Evolutionary conservation across 2,113 vertebrate genomes (phyloP), one percentile per base, ranked within the genome.

Genomic region (Rhabdornis inornatus): DNA sequence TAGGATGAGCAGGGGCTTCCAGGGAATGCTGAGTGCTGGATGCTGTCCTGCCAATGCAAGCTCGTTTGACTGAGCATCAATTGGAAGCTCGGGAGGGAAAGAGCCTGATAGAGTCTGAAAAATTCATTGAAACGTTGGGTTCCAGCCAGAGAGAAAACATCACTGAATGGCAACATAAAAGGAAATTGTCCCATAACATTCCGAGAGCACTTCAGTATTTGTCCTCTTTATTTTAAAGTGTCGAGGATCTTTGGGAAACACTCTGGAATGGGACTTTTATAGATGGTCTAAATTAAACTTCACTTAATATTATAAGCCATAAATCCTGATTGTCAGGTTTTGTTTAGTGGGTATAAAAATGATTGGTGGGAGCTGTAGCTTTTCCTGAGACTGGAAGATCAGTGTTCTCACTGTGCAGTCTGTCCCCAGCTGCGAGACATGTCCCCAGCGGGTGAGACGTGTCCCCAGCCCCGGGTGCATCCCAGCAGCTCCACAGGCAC

Each of bases 161-260:
- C 53, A 0, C 94, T 90, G 96, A 95, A 94, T 88, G 91, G 93
- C 94, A 94, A 86, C 94, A 94, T 94, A 95, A 96, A 94, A 96
- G 95, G 90, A 94, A 97, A 95, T 96, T 89, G 94, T 94, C 95
- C 96, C 94, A 91, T 95, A 95, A 95, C 89, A 61, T 96, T 96
- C 91, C 10, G 64, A 95, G 94, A 95, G 92, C 92, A 87, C 93
- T 89, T 87, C 89, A 89, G 89, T 78, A 93, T 96, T 96, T 95
- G 95, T 96, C 96, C 97, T 97, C 93, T 94, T 95, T 94, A 93
- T 94, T 96, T 94, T 91, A 83, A 88, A 95, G 95, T 27, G 9
- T 75, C 30, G 78, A 69, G 89, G 89, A 95, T 95, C 90, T 97
- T 96, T 94, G 89, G 96, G 94, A 97, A 94, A 95, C 72, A 59